Percentiles rank a stretch among this genome's conserved stretches.
phyloP scores from a whole-genome alignment of 2,888 invertebrate genomes.

The Latheticus oryzae region DNA sequence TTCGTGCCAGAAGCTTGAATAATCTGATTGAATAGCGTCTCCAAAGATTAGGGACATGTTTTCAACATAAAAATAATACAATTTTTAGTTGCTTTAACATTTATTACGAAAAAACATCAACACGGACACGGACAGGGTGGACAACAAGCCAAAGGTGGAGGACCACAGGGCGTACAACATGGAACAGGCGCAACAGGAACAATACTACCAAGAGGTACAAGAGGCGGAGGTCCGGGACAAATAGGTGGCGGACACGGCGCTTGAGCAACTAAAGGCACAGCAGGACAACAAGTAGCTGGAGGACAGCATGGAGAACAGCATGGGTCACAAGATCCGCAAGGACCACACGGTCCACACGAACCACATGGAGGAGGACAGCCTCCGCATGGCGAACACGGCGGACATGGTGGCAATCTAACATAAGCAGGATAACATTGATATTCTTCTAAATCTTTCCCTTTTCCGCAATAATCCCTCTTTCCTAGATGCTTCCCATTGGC shows the following conservation, averaged over 20 bases:
- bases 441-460: constrained; percentile 49
- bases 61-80: constrained; percentile 5
- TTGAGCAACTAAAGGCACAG: constrained; percentile 54
- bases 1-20: constrained; percentile 15
- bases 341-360: constrained; percentile 45
- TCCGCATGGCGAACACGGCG: constrained; percentile 46
- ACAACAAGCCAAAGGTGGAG: constrained; percentile 51
- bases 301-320: constrained; percentile 48
- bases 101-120: constrained; percentile 10
- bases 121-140: constrained; percentile 52
- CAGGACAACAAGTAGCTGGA: constrained; percentile 44
- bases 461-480: constrained; percentile 39
- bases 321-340: constrained; percentile 44
- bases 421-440: constrained; percentile 61
- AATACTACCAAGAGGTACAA: constrained; percentile 55
- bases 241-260: constrained; percentile 57
- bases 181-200: constrained; percentile 48
- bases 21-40: constrained; percentile 5
- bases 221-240: constrained; percentile 54
- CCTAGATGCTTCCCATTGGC: constrained; percentile 58
- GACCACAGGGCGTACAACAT: constrained; percentile 50
- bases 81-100: too few relatives aligned
- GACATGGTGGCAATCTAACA: constrained; percentile 49
- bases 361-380: constrained; percentile 40
- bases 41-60: constrained; percentile 7